Percentiles rank a stretch among this genome's conserved stretches.
Conservation (phyloP, 2,888 invertebrate species). For the Watsonalla binaria region DNA sequence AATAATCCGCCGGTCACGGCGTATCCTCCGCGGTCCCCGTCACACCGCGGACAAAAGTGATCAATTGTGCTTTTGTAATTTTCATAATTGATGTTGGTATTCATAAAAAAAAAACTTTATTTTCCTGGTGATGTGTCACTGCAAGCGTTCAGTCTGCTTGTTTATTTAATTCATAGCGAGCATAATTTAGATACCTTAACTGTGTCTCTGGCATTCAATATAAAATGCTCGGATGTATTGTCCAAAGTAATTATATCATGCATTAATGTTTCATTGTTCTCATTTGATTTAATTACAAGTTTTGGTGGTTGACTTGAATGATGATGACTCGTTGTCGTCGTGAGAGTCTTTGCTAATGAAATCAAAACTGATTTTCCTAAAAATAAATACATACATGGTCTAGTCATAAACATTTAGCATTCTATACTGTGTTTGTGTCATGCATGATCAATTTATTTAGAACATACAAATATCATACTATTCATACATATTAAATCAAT, state of each 20-base stretch:
- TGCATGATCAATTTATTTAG: too few species aligned
- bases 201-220: slow-evolving; percentile 24
- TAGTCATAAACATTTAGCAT: too few species aligned
- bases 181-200: slow-evolving; percentile 31
- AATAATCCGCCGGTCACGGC: slow-evolving; percentile 8
- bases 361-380: too few species aligned
- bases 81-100: too few species aligned
- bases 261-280: slow-evolving; percentile 10
- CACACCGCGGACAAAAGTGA: background rate
- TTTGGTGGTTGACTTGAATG: too few species aligned
- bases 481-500: too few species aligned
- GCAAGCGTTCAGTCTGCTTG: slow-evolving; percentile 7
- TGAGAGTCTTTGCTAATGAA: background rate
- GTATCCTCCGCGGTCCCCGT: background rate
- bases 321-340: too few species aligned
- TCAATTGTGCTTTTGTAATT: background rate
- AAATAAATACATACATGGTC: too few species aligned
- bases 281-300: background rate
- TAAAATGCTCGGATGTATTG: slow-evolving; percentile 29
- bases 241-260: slow-evolving; percentile 15
- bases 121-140: slow-evolving; percentile 21
- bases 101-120: background rate
- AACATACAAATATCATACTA: too few species aligned
- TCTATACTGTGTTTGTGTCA: too few species aligned
- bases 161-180: slow-evolving; percentile 16